phyloP scores from a whole-genome alignment of 2,113 vertebrate species.

The Orthonyx spaldingii region DNA sequence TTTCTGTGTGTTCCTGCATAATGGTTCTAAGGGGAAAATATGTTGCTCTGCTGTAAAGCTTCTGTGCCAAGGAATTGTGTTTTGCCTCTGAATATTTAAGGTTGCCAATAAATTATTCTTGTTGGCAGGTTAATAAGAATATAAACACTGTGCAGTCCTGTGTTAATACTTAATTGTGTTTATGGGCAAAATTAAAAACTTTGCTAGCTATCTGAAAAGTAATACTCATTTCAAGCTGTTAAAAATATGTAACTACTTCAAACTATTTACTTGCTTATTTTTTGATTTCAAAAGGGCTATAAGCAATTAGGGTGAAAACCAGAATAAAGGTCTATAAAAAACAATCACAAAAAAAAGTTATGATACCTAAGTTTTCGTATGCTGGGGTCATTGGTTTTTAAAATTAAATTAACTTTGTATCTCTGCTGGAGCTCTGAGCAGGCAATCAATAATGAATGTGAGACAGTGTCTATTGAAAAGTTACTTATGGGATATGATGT shows the following conservation, averaged over 20 bases:
- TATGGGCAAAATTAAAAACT: constrained; percentile 25
- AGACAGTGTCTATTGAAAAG: background rate
- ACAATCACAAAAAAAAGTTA: background rate
- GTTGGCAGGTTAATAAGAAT: constrained; percentile 64
- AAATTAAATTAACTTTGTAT: background rate
- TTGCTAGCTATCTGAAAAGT: constrained; percentile 7
- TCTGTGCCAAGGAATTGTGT: constrained; percentile 74
- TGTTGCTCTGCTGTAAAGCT: constrained; percentile 36
- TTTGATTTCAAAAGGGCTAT: background rate
- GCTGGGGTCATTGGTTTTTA: background rate
- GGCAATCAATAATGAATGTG: background rate
- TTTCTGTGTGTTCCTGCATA: constrained; percentile 29
- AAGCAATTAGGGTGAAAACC: background rate
- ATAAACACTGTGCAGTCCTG: constrained; percentile 22
- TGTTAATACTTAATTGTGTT: constrained; percentile 17
- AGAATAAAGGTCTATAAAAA: background rate
- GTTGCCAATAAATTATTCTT: constrained; percentile 74
- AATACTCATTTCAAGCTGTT: constrained; percentile 21
- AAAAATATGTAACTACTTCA: constrained; percentile 7
- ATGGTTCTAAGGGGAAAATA: constrained; percentile 40
- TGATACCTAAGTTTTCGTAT: background rate
- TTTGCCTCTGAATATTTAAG: constrained; percentile 70
- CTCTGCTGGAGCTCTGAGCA: background rate
- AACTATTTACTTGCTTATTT: background rate
- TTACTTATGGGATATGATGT: constrained; percentile 40